Percentiles rank a stretch among this genome's conserved stretches.
Evolutionary conservation across 1,140 invertebrate genomes (phyloP).

Genomic region (Polypedilum pembai): DNA sequence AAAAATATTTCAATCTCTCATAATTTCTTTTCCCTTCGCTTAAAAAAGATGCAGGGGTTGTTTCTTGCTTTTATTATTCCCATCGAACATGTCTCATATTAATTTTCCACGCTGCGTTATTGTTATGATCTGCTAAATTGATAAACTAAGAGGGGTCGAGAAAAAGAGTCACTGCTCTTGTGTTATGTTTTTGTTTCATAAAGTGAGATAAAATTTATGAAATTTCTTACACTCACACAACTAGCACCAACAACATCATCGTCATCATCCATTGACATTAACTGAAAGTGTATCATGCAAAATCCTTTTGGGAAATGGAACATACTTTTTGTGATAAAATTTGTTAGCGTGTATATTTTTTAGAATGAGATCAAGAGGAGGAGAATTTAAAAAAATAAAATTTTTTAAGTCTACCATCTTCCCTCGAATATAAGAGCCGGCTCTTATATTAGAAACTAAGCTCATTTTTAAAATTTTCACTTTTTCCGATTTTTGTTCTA

Average conservation of each 20-base stretch:
- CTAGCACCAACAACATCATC: too few species aligned
- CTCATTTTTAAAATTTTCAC: too few species aligned
- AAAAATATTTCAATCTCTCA: slow-evolving; percentile 5
- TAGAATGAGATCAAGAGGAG: too few species aligned
- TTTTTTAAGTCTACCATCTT: too few species aligned
- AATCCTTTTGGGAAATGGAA: slow-evolving; percentile 21
- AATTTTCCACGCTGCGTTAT: slow-evolving; percentile 16
- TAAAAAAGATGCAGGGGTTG: not conserved
- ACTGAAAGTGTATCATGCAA: not conserved
- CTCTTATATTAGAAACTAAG: too few species aligned
- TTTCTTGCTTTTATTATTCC: not conserved
- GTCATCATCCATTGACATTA: too few species aligned
- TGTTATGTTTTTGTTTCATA: not conserved
- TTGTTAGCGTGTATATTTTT: too few species aligned
- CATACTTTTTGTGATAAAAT: not conserved
- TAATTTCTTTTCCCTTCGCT: not conserved
- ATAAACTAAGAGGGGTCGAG: slow-evolving; percentile 20
- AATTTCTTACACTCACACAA: not conserved
- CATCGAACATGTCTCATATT: slow-evolving; percentile 26
- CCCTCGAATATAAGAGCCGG: too few species aligned
- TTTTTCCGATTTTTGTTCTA: too few species aligned
- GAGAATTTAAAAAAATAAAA: too few species aligned
- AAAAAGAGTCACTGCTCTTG: not conserved
- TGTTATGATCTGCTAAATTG: slow-evolving; percentile 27
- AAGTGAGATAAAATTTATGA: slow-evolving; percentile 4